These are phyloP conservation scores for Chymomyza caudatula DNA, from an alignment of 2,888 invertebrate species.

Conservation along the genomic window DNA sequence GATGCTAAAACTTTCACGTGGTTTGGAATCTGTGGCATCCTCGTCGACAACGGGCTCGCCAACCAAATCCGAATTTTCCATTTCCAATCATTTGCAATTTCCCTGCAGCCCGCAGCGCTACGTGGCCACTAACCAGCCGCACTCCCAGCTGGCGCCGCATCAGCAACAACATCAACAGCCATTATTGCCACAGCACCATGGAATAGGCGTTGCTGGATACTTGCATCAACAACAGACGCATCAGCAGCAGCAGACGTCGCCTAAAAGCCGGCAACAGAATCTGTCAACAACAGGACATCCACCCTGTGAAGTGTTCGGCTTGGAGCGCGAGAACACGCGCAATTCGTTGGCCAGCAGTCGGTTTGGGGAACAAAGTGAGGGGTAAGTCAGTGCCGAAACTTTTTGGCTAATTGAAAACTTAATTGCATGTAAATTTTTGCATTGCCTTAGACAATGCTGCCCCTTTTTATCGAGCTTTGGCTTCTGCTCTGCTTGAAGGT, in stretches of 20 bases:
- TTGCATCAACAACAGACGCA: constrained; percentile 23
- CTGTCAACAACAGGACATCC: constrained; percentile 37
- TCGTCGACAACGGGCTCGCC: constrained; percentile 74
- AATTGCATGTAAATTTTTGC: constrained; percentile 10
- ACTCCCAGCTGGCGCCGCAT: neutral
- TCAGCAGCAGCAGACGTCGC: constrained; percentile 48
- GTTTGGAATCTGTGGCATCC: constrained; percentile 85
- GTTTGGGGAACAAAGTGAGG: constrained; percentile 59
- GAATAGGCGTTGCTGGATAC: neutral
- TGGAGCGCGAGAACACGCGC: constrained; percentile 57
- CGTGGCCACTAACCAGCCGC: constrained; percentile 25
- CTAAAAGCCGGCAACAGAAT: constrained; percentile 38
- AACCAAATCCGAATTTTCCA: constrained; percentile 75
- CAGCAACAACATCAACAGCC: constrained; percentile 8
- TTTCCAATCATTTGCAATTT: constrained; percentile 64
- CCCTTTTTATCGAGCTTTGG: neutral
- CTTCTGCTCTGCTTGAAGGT: neutral
- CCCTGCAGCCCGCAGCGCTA: constrained; percentile 62
- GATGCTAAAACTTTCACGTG: constrained; percentile 90
- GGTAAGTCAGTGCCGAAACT: constrained; percentile 39
- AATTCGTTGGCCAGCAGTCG: constrained; percentile 62
- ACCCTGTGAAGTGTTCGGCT: constrained; percentile 31
- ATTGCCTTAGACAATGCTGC: neutral
- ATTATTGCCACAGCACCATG: neutral
- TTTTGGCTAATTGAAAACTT: constrained; percentile 1